phyloP scores from a whole-genome alignment of 2,113 vertebrate species.

The Uropsilus gracilis region DNA sequence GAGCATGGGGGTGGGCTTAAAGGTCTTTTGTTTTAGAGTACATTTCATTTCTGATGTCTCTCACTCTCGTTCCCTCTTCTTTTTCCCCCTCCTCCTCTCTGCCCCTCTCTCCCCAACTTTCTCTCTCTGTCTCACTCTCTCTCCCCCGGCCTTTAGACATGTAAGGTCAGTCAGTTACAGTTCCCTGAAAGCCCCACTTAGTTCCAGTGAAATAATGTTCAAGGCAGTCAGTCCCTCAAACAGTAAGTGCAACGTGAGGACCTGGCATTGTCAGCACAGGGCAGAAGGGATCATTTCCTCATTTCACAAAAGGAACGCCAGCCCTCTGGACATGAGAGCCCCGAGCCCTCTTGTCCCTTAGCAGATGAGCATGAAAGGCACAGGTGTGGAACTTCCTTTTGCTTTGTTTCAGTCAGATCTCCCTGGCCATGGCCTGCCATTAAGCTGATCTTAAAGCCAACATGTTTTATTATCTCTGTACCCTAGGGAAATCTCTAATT shows the following conservation, averaged over 20 bases:
- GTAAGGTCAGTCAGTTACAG: too few species aligned
- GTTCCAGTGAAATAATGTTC: background rate
- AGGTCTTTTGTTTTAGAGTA: background rate
- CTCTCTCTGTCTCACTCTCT: too few species aligned
- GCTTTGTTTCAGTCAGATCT: background rate
- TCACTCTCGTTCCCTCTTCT: background rate
- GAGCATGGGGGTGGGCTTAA: fast-evolving
- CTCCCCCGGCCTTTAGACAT: too few species aligned
- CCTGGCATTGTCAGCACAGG: background rate
- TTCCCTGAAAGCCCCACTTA: too few species aligned
- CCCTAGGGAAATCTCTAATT: background rate
- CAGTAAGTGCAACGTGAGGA: background rate
- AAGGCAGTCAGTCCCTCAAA: background rate
- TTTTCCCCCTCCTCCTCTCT: too few species aligned
- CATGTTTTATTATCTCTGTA: background rate
- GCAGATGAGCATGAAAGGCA: background rate
- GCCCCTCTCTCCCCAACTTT: too few species aligned
- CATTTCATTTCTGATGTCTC: background rate
- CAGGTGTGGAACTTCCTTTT: background rate
- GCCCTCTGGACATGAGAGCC: background rate
- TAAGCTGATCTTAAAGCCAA: background rate
- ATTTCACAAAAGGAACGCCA: background rate
- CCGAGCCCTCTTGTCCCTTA: background rate
- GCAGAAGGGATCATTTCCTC: background rate
- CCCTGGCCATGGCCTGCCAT: background rate